Conservation (phyloP, 1,140 invertebrate genomes). For the Ruditapes philippinarum region DNA sequence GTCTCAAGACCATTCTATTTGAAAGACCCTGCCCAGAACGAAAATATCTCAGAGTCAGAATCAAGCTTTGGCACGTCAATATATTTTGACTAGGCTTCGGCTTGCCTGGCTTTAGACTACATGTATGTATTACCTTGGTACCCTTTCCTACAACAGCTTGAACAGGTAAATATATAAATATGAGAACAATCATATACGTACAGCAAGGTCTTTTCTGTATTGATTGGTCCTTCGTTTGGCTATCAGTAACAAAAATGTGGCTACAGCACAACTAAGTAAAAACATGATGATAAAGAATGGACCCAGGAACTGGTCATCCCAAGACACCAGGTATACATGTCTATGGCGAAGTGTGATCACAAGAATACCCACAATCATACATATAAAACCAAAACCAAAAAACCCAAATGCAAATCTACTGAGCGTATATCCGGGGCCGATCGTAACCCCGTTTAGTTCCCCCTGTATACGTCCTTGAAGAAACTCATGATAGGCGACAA, state of each 20-base stretch:
- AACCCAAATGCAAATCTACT: constrained; percentile 66
- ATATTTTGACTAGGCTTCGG: too few relatives aligned
- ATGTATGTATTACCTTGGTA: too few relatives aligned
- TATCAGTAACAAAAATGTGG: constrained; percentile 73
- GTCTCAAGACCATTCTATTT: too few relatives aligned
- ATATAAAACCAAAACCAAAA: constrained; percentile 69
- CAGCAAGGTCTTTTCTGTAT: constrained; percentile 80
- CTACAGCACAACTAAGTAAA: constrained; percentile 73
- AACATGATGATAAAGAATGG: constrained; percentile 82
- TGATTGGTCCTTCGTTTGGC: constrained; percentile 78
- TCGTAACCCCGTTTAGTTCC: constrained; percentile 77
- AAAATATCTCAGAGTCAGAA: too few relatives aligned
- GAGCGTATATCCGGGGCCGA: constrained; percentile 78
- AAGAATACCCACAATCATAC: constrained; percentile 77
- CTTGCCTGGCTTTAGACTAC: too few relatives aligned
- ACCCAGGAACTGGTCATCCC: constrained; percentile 81
- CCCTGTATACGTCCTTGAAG: constrained; percentile 78
- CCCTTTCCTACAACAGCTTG: too few relatives aligned
- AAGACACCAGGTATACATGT: constrained; percentile 82
- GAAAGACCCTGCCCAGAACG: too few relatives aligned
- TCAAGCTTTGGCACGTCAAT: too few relatives aligned
- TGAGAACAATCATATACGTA: constrained; percentile 74
- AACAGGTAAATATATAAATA: too few relatives aligned
- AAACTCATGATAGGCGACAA: constrained; percentile 82
- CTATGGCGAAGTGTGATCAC: constrained; percentile 78